These are phyloP conservation scores for Bergia sp. DNA, from an alignment of 92 coral and sea anemone genomes.

Conservation along the genomic window DNA sequence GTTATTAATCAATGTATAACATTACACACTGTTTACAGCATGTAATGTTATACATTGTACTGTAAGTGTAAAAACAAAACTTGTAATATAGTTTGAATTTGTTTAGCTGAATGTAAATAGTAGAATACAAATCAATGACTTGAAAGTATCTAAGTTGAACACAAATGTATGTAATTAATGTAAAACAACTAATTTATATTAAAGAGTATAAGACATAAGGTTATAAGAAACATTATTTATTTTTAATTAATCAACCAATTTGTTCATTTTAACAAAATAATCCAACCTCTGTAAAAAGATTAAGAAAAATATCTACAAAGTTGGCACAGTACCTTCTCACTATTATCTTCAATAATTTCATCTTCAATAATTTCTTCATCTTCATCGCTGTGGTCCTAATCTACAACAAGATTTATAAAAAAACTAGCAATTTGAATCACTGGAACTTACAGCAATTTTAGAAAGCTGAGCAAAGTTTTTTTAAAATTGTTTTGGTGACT, in stretches of 20 bases:
- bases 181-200: neutral
- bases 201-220: neutral
- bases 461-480: neutral
- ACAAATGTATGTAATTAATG: neutral
- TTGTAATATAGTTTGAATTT: neutral
- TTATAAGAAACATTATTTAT: neutral
- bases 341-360: too few relatives aligned
- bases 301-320: neutral
- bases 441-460: neutral
- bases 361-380: neutral
- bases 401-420: neutral
- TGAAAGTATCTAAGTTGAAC: neutral
- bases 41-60: neutral
- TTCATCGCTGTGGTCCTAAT: neutral
- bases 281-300: neutral
- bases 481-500: neutral
- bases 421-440: neutral
- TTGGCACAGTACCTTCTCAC: neutral
- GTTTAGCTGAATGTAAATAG: neutral
- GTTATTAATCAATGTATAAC: neutral
- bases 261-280: neutral
- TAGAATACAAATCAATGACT: neutral
- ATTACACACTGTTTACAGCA: neutral
- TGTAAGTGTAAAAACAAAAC: neutral
- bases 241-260: too few relatives aligned